A percentile compares a stretch with the other conserved stretches of the same genome.
Evolutionary conservation across 2,888 invertebrate species (phyloP).

Genomic region (Leptopilina syphax): DNA sequence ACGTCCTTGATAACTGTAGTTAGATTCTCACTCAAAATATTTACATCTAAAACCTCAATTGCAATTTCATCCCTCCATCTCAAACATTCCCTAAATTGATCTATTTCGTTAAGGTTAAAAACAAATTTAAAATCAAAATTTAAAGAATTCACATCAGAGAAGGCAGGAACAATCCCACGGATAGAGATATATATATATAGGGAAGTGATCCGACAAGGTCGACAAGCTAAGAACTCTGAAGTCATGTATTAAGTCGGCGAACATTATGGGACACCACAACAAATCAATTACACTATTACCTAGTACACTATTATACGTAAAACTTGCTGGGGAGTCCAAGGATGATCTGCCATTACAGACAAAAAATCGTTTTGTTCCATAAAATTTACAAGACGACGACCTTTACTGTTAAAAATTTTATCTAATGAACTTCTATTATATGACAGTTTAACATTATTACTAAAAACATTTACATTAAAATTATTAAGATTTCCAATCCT

Average conservation of each 20-base stretch:
- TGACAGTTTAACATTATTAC: neutral
- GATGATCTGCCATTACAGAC: neutral
- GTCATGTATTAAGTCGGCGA: neutral
- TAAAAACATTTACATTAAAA: neutral
- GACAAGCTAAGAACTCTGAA: neutral
- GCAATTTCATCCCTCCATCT: neutral
- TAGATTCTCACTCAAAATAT: neutral
- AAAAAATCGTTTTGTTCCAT: neutral
- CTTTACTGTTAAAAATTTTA: neutral
- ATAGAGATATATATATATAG: neutral
- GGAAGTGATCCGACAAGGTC: neutral
- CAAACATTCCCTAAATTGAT: neutral
- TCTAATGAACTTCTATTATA: neutral
- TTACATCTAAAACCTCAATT: neutral
- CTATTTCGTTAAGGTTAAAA: neutral
- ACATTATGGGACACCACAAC: neutral
- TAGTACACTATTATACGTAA: neutral
- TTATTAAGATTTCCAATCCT: neutral
- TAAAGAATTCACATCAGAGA: neutral
- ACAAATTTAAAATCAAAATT: neutral
- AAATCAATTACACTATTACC: neutral
- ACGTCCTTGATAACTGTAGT: neutral
- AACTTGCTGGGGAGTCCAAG: neutral
- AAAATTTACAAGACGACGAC: neutral
- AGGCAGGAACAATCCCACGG: neutral